Percentiles rank a stretch among this genome's conserved stretches.
phyloP scores from a whole-genome alignment of 2,113 vertebrate species.

The Varanus komodoensis region DNA sequence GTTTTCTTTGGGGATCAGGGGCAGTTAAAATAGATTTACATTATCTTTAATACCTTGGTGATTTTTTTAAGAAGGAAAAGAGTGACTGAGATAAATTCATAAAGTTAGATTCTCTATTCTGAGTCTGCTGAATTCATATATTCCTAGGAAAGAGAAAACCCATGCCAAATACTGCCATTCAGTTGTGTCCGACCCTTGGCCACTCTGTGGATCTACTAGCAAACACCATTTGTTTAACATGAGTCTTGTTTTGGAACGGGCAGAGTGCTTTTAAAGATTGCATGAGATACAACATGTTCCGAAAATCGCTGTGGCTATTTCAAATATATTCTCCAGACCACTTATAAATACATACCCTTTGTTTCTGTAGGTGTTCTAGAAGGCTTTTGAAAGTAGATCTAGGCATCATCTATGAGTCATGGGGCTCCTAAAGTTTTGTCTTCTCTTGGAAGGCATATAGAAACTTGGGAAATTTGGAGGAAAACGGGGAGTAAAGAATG shows the following conservation, averaged over 20 bases:
- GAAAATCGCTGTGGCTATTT: neutral
- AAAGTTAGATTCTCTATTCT: constrained; percentile 55
- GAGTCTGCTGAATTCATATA: constrained; percentile 37
- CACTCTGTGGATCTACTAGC: neutral
- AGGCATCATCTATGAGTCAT: neutral
- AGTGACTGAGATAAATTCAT: constrained; percentile 70
- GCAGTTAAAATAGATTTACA: constrained; percentile 64
- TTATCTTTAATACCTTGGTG: constrained; percentile 68
- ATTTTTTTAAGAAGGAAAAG: constrained; percentile 62
- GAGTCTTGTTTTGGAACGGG: neutral
- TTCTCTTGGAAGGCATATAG: neutral
- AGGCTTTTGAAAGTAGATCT: neutral
- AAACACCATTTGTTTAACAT: neutral
- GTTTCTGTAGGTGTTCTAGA: neutral
- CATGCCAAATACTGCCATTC: constrained; percentile 28
- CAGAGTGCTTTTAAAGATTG: neutral
- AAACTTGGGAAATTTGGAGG: too few relatives aligned
- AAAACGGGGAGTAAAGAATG: neutral
- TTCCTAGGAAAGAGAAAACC: constrained; percentile 62
- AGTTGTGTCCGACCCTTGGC: too few relatives aligned
- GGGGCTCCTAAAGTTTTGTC: neutral
- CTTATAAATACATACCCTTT: neutral
- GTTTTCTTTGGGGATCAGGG: constrained; percentile 47
- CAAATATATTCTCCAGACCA: neutral
- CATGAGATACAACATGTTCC: neutral